Base-by-base conservation (phyloP, 2,888 invertebrate species). In the Synergus laeviventris region DNA sequence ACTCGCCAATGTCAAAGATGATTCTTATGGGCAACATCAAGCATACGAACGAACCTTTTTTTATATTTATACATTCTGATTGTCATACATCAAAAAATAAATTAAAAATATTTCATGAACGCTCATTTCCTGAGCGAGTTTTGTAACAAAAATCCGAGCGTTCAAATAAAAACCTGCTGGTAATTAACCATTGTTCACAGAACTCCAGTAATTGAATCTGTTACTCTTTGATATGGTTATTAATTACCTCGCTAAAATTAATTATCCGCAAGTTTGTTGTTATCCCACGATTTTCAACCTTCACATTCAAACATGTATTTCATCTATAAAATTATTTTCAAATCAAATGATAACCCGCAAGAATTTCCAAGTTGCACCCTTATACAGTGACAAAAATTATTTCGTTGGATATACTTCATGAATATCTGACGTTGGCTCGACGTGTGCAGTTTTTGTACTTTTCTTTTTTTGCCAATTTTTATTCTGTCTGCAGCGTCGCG, bases 401-500 rank as follows among this genome's bases (percentile, higher is more conserved):
- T 70, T 54, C 18, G 49, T 49, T 62, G 70, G 70, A 70, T 54
- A 70, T 76, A 75, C 80, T 81, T 78, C 81, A 80, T 81, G 81
- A 79, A 81, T 81, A 81, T 81, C 66, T 79, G 76, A 66, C 73
- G 76, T 64, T 70, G 74, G 61, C 49, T 64, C 59, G 66, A 54
- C 79, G 83, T 84, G 81, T 81, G 82, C 83, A 83, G 79, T 86
- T 86, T 66, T 84, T 81, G n/a, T 79, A 2, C 12, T 42, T 42
- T 18, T 39, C 80, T 81, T 80, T 78, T 64, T 76, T 78, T 78
- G 77, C 83, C 84, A 85, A 84, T 86, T 88, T 86, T 89, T 88
- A 87, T 87, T 88, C 87, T 86, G 87, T 87, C 88, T 88, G 87
- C 88, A 86, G 84, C 83, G 83, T 76, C 73, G 74, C 73, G 66